Evolutionary conservation across 2,113 vertebrate species (phyloP).

Genomic region (Hydrochoerus hydrochaeris): DNA sequence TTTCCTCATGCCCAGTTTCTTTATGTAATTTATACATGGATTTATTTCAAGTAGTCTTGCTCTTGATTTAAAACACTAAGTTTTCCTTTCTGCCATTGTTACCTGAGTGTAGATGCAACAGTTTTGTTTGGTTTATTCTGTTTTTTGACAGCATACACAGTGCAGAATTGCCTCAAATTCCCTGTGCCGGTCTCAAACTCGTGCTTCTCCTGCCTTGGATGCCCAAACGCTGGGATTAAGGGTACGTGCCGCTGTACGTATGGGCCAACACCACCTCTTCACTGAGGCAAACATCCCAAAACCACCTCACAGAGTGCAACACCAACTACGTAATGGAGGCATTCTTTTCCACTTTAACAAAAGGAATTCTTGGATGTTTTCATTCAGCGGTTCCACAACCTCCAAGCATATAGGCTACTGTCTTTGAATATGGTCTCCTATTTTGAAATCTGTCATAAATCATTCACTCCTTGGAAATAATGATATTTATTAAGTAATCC

Average conservation of each 20-base stretch:
- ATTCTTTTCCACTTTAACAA: neutral
- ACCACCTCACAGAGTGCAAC: neutral
- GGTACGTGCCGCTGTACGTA: no score
- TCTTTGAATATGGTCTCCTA: neutral
- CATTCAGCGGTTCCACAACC: neutral
- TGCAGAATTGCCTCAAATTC: neutral
- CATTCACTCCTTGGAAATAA: neutral
- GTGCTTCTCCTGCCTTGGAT: neutral
- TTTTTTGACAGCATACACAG: neutral
- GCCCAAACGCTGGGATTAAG: neutral
- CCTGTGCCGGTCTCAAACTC: neutral
- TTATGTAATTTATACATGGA: neutral
- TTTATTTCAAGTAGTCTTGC: neutral
- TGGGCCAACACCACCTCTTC: neutral
- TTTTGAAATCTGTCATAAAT: slow-evolving; percentile 32
- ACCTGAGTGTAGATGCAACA: neutral
- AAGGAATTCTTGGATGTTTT: neutral
- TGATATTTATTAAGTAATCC: slow-evolving; percentile 8
- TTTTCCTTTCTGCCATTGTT: neutral
- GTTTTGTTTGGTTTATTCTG: neutral
- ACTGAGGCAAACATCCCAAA: neutral
- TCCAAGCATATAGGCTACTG: neutral
- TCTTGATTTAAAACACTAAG: slow-evolving; percentile 20
- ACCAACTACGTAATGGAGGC: neutral
- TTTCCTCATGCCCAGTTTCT: neutral